Evolutionary conservation across 2,797 vertebrate genomes (phyloP).

Genomic region (Lagodon rhomboides): DNA sequence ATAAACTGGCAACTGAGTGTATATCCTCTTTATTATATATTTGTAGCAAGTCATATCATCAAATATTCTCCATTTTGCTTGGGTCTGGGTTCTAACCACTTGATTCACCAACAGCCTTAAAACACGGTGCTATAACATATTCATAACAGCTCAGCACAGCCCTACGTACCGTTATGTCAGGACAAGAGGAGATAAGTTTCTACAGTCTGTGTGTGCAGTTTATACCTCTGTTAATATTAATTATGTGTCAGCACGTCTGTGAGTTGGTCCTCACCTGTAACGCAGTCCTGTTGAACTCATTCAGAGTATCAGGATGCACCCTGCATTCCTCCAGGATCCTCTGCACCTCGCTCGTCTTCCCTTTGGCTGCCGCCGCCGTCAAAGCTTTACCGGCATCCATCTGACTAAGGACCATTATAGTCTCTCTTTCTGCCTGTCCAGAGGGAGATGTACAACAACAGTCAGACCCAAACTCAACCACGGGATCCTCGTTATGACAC

Average conservation of each 20-base stretch:
- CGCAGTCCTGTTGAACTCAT: slow-evolving; percentile 91
- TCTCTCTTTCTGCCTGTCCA: slow-evolving; percentile 44
- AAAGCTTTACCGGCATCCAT: slow-evolving; percentile 88
- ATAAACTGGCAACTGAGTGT: background rate
- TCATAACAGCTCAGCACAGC: background rate
- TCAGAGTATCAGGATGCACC: slow-evolving; percentile 88
- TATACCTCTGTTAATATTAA: background rate
- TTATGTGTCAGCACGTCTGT: background rate
- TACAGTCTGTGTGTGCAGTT: too few relatives aligned
- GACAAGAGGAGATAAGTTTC: background rate
- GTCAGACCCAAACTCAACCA: background rate
- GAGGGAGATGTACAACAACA: slow-evolving; percentile 4
- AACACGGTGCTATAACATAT: background rate
- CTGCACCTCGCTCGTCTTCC: slow-evolving; percentile 86
- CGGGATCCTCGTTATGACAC: too few relatives aligned
- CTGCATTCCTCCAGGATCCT: slow-evolving; percentile 89
- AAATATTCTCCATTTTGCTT: background rate
- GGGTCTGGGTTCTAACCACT: background rate
- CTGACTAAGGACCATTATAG: slow-evolving; percentile 88
- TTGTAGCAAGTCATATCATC: background rate
- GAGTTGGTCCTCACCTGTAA: slow-evolving; percentile 86
- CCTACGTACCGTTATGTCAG: too few relatives aligned
- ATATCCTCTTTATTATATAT: background rate
- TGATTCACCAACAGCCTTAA: background rate
- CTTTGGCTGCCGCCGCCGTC: slow-evolving; percentile 89